These are phyloP conservation scores for Ceriagrion tenellum DNA, from an alignment of 2,888 invertebrate genomes.

Conservation along the genomic window DNA sequence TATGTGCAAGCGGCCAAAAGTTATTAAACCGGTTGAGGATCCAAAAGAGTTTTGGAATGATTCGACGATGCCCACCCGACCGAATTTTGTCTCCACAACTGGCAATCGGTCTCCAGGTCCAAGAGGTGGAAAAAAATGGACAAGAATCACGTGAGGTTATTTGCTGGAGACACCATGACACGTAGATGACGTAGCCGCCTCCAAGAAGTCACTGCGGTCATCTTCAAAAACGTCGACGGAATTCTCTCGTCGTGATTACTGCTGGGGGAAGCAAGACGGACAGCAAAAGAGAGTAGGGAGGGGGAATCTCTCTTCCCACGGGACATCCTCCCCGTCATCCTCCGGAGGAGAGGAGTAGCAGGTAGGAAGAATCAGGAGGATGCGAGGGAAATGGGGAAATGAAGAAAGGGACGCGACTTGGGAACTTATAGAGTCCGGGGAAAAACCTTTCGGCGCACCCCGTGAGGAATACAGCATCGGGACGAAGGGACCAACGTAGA, in stretches of 20 bases:
- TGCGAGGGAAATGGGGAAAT: not conserved
- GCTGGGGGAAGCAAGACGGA: no score
- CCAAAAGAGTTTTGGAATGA: no score
- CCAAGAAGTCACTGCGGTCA: not conserved
- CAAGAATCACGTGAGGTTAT: not conserved
- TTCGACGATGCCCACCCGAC: no score
- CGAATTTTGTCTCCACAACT: no score
- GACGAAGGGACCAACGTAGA: no score
- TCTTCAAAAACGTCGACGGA: not conserved
- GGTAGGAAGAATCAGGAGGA: not conserved
- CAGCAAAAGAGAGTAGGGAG: not conserved
- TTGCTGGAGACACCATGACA: not conserved
- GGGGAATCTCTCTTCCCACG: not conserved
- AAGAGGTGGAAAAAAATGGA: no score
- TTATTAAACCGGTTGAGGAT: no score
- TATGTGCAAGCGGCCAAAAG: no score
- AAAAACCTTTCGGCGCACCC: no score
- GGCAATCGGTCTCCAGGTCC: no score
- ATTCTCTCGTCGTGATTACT: not conserved
- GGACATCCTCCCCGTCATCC: not conserved
- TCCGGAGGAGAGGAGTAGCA: not conserved
- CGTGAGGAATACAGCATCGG: no score
- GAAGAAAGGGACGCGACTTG: not conserved
- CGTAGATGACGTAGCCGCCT: not conserved
- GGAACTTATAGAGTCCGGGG: no score